Evolutionary conservation across 2,888 invertebrate species (phyloP).

Genomic region (Drosophila fulvimacula): DNA sequence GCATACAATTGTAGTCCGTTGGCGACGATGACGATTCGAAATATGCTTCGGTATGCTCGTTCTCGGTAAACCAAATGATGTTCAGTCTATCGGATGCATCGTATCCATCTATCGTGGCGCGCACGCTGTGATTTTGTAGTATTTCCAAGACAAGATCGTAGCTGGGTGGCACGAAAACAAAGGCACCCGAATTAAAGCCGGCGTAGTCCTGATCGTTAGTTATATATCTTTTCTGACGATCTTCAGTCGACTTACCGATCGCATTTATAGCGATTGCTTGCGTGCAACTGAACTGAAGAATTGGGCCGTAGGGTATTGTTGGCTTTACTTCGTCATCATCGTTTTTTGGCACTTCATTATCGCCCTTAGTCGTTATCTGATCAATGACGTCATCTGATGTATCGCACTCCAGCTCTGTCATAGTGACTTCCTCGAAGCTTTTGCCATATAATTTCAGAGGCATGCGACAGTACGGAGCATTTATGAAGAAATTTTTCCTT

Average conservation of each 20-base stretch:
- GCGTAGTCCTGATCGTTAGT: not conserved
- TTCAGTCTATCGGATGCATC: slow-evolving; percentile 42
- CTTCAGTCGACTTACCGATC: not conserved
- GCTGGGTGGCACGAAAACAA: slow-evolving; percentile 67
- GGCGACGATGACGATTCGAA: slow-evolving; percentile 10
- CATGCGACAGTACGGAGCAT: slow-evolving; percentile 68
- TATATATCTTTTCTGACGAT: not conserved
- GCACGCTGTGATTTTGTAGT: slow-evolving; percentile 58
- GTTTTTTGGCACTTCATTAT: not conserved
- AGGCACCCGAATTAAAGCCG: slow-evolving; percentile 6
- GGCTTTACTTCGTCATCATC: not conserved
- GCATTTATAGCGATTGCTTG: slow-evolving; percentile 22
- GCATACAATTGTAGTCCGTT: slow-evolving; percentile 73
- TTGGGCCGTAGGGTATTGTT: slow-evolving; percentile 11
- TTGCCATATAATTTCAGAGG: slow-evolving; percentile 68
- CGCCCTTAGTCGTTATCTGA: not conserved
- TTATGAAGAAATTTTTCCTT: slow-evolving; percentile 64
- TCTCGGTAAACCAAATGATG: slow-evolving; percentile 81
- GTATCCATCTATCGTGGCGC: slow-evolving; percentile 60
- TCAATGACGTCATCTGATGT: not conserved
- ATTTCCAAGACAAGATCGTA: slow-evolving; percentile 72
- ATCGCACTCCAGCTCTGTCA: slow-evolving; percentile 34
- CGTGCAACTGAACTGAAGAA: slow-evolving; percentile 44
- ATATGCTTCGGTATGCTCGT: slow-evolving; percentile 6
- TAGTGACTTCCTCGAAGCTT: slow-evolving; percentile 55